Base-by-base conservation (phyloP, 2,888 invertebrate genomes). In the Cheilosia variabilis region DNA sequence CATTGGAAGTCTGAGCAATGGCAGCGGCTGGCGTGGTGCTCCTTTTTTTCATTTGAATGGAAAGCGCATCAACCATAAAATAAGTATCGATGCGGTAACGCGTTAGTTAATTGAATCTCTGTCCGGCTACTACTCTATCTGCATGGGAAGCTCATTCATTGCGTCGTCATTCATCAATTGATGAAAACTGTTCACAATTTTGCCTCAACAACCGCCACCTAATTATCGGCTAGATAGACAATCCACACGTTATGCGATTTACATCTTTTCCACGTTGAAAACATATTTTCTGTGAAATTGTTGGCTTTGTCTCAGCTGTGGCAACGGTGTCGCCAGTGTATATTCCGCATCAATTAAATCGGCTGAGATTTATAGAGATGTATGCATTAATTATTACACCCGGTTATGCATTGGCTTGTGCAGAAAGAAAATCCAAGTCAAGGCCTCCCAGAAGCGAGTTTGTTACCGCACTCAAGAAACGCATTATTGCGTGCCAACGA, bases 81-180 rank as follows among this genome's bases (percentile, higher is more conserved):
- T 76, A 68, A 80, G 71, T 71, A 80, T 86, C 76, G 86, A 86
- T 80, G 86, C 80, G 86, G 86, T 86, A 68, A 77, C 76, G 62
- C 63, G 68, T 63, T 53, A 71, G 66, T 86, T 86, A 86, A 86
- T 86, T 81, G 81, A 69, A 75, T 65, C 65, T 69, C 63, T 24
- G 63, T 69, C 55, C 43, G 68, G 60, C 41, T 31, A 71, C 57
- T 76, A 24, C 47, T 17, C 45, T 77, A 65, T 84, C 69, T 43
- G 69, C 58, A 45, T 80, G 84, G 80, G 84, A 84, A 80, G 75
- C 75, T 84, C 80, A 84, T 84, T 80, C 75, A 80, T 80, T 58
- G 55, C 50, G 58, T 76, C 75, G 69, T 45, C 79, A 79, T 84
- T 84, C 71, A 84, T 80, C 66, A 80, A 71, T 75, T 84, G 63